phyloP scores from a whole-genome alignment of 64 coral and sea anemone genomes.

The Montipora efflorescens region DNA sequence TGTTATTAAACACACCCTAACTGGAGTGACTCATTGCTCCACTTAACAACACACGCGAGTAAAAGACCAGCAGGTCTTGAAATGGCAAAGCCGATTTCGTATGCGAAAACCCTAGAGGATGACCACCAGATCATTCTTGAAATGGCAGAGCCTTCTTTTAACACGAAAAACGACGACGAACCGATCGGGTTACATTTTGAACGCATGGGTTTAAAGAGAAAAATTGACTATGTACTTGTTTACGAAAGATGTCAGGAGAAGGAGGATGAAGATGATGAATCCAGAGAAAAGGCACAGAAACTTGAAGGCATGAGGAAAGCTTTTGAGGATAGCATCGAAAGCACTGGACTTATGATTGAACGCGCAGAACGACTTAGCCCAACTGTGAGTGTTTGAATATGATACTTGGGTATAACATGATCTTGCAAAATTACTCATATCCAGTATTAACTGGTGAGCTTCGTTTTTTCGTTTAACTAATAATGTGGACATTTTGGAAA shows the following conservation, averaged over 20 bases:
- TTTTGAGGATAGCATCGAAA: slow-evolving; percentile 38
- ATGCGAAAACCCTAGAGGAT: background rate
- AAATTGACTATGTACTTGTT: slow-evolving; percentile 68
- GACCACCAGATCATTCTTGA: slow-evolving; percentile 41
- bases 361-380: background rate
- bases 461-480: too few species aligned
- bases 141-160: slow-evolving; percentile 46
- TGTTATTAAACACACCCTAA: background rate
- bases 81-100: slow-evolving; percentile 42
- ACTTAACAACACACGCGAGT: background rate
- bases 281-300: slow-evolving; percentile 10
- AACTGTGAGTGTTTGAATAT: slow-evolving; percentile 2
- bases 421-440: too few species aligned
- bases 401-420: too few species aligned
- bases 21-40: background rate
- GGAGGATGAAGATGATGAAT: slow-evolving; percentile 58
- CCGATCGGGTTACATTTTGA: slow-evolving; percentile 45
- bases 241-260: slow-evolving; percentile 55
- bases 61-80: too few species aligned
- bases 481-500: too few species aligned
- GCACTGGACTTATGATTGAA: slow-evolving; percentile 52
- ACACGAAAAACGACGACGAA: background rate
- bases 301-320: slow-evolving; percentile 60
- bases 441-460: too few species aligned
- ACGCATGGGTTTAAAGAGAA: slow-evolving; percentile 19